Conservation (phyloP, 2,888 invertebrate genomes). For the Antitype chi region DNA sequence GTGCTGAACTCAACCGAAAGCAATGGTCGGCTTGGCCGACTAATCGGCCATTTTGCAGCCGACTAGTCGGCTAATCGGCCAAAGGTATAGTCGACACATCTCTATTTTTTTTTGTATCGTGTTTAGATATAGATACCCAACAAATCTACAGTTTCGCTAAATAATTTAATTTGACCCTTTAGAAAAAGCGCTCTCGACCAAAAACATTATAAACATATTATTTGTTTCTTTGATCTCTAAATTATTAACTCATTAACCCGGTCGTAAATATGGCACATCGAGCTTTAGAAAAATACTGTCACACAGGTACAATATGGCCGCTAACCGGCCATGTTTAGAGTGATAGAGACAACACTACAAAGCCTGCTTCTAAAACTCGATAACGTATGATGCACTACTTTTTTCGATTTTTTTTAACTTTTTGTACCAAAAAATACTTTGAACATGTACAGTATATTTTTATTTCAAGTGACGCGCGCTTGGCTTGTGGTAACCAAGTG, state of each 20-base stretch:
- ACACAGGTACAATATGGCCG: background rate
- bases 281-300: background rate
- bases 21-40: too few relatives aligned
- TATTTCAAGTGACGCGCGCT: background rate
- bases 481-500: background rate
- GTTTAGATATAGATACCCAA: too few relatives aligned
- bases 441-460: background rate
- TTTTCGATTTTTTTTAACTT: background rate
- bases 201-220: too few relatives aligned
- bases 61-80: too few relatives aligned
- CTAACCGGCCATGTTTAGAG: background rate
- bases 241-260: background rate
- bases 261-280: background rate
- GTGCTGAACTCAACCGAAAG: too few relatives aligned
- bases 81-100: too few relatives aligned
- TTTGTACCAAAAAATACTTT: background rate
- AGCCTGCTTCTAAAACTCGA: background rate
- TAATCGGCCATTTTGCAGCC: too few relatives aligned
- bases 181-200: too few relatives aligned
- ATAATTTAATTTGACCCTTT: too few relatives aligned
- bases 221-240: background rate
- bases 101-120: too few relatives aligned
- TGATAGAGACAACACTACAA: background rate
- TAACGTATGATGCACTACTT: constrained; percentile 6
- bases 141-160: too few relatives aligned